phyloP scores from a whole-genome alignment of 2,113 vertebrate genomes.

The Talpa occidentalis region DNA sequence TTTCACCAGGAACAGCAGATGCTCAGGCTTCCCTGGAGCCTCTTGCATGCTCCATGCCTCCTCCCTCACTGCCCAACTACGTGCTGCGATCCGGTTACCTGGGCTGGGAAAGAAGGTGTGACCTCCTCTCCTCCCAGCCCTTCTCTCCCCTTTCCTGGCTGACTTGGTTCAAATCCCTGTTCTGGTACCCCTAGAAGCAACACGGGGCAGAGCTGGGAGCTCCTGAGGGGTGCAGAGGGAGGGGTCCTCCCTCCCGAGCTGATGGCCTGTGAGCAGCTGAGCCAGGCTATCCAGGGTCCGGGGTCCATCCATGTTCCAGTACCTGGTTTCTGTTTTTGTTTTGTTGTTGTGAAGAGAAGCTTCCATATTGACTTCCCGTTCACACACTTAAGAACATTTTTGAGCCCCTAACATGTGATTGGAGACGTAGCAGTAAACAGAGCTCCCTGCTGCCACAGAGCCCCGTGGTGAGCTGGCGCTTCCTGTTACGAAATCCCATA shows the following conservation, averaged over 20 bases:
- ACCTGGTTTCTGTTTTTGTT: not conserved
- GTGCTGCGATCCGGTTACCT: not conserved
- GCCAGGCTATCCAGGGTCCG: not conserved
- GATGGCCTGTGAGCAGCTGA: not conserved
- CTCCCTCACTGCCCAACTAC: not conserved
- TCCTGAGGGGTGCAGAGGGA: not conserved
- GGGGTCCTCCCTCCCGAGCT: not conserved
- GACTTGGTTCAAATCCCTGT: not conserved
- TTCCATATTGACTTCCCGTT: not conserved
- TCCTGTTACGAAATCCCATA: not conserved
- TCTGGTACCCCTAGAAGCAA: not conserved
- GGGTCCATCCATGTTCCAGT: rapidly evolving
- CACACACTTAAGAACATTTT: not conserved
- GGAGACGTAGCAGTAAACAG: not conserved
- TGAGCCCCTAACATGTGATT: not conserved
- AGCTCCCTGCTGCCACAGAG: not conserved
- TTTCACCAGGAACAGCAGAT: not conserved
- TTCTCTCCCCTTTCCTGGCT: not conserved
- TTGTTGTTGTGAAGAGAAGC: not conserved
- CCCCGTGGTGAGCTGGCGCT: not conserved
- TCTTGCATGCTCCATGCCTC: rapidly evolving
- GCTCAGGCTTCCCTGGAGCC: not conserved
- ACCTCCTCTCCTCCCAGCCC: not conserved
- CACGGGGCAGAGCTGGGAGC: not conserved
- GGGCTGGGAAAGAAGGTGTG: not conserved